Conservation (phyloP, 1,140 invertebrate genomes). For the Dinoponera quadriceps region DNA sequence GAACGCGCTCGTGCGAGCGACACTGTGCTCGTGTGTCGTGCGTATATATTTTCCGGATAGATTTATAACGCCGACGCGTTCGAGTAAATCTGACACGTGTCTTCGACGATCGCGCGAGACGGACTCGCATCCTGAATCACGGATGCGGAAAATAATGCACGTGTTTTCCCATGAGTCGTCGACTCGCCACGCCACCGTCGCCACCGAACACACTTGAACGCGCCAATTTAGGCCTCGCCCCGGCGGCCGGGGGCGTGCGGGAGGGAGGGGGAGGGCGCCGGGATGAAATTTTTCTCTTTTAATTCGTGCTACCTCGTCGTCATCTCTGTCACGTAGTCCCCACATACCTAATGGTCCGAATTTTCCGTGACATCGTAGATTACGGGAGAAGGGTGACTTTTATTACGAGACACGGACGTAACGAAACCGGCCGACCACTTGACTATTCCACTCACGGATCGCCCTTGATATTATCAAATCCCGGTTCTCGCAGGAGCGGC, state of each 20-base stretch:
- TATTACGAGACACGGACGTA: slow-evolving; percentile 53
- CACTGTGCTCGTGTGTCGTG: neutral
- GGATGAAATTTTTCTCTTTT: slow-evolving; percentile 30
- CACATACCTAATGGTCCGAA: slow-evolving; percentile 53
- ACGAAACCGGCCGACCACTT: slow-evolving; percentile 49
- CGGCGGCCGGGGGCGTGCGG: too few relatives aligned
- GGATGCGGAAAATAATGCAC: slow-evolving; percentile 30
- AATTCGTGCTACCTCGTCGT: slow-evolving; percentile 22
- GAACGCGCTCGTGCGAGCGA: too few relatives aligned
- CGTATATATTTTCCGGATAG: slow-evolving; percentile 28
- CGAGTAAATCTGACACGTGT: slow-evolving; percentile 44
- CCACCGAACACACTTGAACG: neutral
- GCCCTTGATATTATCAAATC: slow-evolving; percentile 65
- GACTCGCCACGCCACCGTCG: neutral
- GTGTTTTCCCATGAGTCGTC: slow-evolving; percentile 55
- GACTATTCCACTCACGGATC: slow-evolving; percentile 62
- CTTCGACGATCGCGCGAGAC: slow-evolving; percentile 35
- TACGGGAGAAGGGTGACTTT: slow-evolving; percentile 44
- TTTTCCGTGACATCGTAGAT: slow-evolving; percentile 54
- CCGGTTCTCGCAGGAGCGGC: slow-evolving; percentile 12
- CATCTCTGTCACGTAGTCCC: slow-evolving; percentile 44
- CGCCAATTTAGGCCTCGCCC: slow-evolving; percentile 3
- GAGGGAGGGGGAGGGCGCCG: too few relatives aligned
- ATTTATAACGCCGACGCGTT: slow-evolving; percentile 16
- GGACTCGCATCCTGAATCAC: slow-evolving; percentile 40